Evolutionary conservation across 2,113 vertebrate genomes (phyloP), one percentile per base, ranked within the genome.

Genomic region (Hoplias malabaricus): DNA sequence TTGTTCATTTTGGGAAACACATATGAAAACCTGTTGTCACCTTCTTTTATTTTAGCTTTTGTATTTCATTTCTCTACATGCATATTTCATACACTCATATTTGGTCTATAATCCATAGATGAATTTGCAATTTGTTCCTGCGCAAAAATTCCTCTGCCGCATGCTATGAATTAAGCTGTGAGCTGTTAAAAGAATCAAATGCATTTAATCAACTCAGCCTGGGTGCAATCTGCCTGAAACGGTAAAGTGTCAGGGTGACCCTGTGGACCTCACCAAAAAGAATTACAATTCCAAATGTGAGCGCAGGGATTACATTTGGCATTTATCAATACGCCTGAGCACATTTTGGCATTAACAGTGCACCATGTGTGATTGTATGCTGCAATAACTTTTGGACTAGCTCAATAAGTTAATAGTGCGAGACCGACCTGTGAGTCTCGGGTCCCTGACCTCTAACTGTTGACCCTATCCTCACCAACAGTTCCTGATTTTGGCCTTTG

Each of bases 111-210:
- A n/a, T 48, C 14, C 3, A 43, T 13, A 19, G 46, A 48, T 11
- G n/a, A 9, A 48, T 5, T 48, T 48, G 19, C 46, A 19, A 5
- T 48, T 48, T 48, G 6, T 48, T 6, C 6, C 16, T 14, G 2
- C 19, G 2, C 21, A 16, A 16, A 5, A 34, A 40, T 27, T 27
- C 59, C n/a, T 66, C 42, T 33, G 9, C 77, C 1, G 19, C 21
- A 25, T 48, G 16, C 27, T 29, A 48, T 46, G 72, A 74, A 57
- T 66, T 29, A 31, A 57, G 62, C n/a, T 13, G 34, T 65, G 61
- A 38, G 63, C 80, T 59, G 67, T 80, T 80, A 67, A 79, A 77
- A 67, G 75, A 80, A 85, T 83, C 72, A 78, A 80, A 85, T 65
- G 57, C 73, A 77, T 80, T 85, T 75, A 82, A 85, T 85, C 73